Evolutionary conservation across 2,888 invertebrate species (phyloP).

Genomic region (Brachynemurus nebulosus): DNA sequence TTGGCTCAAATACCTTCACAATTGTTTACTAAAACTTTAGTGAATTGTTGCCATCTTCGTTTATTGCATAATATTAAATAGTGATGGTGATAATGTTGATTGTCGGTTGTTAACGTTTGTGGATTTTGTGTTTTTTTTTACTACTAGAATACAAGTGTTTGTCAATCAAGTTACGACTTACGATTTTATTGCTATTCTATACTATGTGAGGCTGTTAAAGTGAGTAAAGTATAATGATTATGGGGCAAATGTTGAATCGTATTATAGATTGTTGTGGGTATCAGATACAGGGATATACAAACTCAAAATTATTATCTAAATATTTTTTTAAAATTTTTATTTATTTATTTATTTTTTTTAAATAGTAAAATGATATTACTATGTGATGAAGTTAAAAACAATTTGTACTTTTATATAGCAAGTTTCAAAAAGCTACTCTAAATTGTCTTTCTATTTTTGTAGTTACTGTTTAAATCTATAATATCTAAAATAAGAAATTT

Average conservation of each 20-base stretch:
- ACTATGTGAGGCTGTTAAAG: constrained; percentile 17
- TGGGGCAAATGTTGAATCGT: constrained; percentile 14
- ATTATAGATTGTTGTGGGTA: too few relatives aligned
- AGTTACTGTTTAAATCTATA: too few relatives aligned
- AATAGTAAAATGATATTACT: too few relatives aligned
- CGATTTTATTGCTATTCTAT: constrained; percentile 19
- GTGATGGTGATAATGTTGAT: not conserved
- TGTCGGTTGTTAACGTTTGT: not conserved
- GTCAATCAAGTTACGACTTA: constrained; percentile 26
- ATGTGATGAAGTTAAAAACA: too few relatives aligned
- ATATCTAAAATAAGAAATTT: too few relatives aligned
- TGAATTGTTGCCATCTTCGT: constrained; percentile 5
- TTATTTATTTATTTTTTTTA: too few relatives aligned
- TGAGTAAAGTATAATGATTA: constrained; percentile 18
- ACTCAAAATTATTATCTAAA: too few relatives aligned
- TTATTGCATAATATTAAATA: not conserved
- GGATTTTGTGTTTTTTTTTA: too few relatives aligned
- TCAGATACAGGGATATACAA: not conserved
- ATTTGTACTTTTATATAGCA: too few relatives aligned
- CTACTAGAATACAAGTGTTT: constrained; percentile 18
- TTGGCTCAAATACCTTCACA: constrained; percentile 31
- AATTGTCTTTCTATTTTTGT: too few relatives aligned
- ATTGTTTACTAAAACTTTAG: constrained; percentile 8
- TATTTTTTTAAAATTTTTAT: too few relatives aligned
- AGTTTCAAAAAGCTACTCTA: too few relatives aligned